A percentile compares a stretch with the other conserved stretches of the same genome.
Conservation (phyloP, 2,113 vertebrate species). For the Ciconia stormi region DNA sequence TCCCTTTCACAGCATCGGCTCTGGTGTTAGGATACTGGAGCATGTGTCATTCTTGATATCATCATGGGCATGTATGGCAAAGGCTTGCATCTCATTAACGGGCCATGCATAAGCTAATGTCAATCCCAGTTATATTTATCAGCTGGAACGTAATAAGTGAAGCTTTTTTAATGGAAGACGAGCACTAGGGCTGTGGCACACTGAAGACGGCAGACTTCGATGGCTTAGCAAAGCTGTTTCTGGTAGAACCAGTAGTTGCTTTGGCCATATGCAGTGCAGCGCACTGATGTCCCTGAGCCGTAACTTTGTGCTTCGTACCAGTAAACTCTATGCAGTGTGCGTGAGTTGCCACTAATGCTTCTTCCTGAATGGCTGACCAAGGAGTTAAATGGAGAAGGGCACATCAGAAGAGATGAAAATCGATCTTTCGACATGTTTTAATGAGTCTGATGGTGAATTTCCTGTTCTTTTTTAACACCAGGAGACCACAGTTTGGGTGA, state of each 20-base stretch:
- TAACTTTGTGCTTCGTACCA: neutral
- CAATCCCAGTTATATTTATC: neutral
- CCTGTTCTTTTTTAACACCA: neutral
- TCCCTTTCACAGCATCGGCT: neutral
- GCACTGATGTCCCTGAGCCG: neutral
- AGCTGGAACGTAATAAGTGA: neutral
- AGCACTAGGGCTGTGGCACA: neutral
- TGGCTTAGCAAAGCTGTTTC: neutral
- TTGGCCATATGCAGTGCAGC: neutral
- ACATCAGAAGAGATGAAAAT: neutral
- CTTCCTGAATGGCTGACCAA: neutral
- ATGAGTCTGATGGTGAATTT: neutral
- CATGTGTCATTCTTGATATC: rapidly evolving
- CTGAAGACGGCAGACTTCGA: neutral
- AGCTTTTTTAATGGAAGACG: neutral
- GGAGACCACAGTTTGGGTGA: neutral
- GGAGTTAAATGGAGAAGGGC: neutral
- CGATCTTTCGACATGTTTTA: neutral
- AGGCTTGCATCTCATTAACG: neutral
- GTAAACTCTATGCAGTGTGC: neutral
- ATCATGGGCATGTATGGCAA: neutral
- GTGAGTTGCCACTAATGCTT: neutral
- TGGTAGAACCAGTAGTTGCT: neutral
- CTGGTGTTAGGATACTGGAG: neutral
- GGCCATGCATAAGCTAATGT: neutral